phyloP scores from a whole-genome alignment of 2,113 vertebrate genomes.

The Lipophrys pholis region DNA sequence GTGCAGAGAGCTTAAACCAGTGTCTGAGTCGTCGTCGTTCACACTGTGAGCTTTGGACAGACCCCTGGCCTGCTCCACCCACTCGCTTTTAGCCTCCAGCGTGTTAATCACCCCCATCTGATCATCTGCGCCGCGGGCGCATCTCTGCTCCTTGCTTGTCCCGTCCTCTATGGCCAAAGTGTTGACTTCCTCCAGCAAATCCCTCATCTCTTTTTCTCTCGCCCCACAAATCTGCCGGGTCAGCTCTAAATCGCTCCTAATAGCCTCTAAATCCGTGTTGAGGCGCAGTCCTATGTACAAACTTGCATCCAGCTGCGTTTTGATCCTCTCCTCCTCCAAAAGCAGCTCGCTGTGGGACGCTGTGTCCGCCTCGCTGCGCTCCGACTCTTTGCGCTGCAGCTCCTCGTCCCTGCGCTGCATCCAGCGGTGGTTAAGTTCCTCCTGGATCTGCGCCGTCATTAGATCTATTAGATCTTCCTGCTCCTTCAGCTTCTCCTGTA shows the following conservation, averaged over 20 bases:
- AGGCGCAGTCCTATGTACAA: constrained; percentile 93
- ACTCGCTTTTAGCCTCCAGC: constrained; percentile 70
- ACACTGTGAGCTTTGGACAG: constrained; percentile 83
- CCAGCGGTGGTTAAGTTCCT: constrained; percentile 93
- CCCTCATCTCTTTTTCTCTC: constrained; percentile 87
- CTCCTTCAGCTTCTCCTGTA: constrained; percentile 88
- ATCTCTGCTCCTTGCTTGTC: constrained; percentile 26
- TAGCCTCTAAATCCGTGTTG: constrained; percentile 90
- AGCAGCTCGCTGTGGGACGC: constrained; percentile 77
- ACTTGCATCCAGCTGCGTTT: constrained; percentile 91
- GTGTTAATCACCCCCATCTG: constrained; percentile 42
- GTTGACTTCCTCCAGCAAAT: constrained; percentile 87
- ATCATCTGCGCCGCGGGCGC: constrained; percentile 20
- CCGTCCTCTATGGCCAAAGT: constrained; percentile 78
- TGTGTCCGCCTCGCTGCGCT: constrained; percentile 47
- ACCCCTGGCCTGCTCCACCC: constrained; percentile 88
- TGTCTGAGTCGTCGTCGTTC: constrained; percentile 95
- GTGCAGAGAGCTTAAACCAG: constrained; percentile 95
- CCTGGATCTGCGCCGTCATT: constrained; percentile 87
- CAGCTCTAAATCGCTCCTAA: constrained; percentile 86
- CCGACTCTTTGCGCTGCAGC: constrained; percentile 71
- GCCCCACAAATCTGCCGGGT: constrained; percentile 84
- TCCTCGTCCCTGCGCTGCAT: constrained; percentile 89
- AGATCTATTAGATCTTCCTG: constrained; percentile 88
- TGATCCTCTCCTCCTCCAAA: constrained; percentile 88